These are phyloP conservation scores for Psettodes erumei DNA, from an alignment of 2,113 vertebrate genomes.

Conservation along the genomic window DNA sequence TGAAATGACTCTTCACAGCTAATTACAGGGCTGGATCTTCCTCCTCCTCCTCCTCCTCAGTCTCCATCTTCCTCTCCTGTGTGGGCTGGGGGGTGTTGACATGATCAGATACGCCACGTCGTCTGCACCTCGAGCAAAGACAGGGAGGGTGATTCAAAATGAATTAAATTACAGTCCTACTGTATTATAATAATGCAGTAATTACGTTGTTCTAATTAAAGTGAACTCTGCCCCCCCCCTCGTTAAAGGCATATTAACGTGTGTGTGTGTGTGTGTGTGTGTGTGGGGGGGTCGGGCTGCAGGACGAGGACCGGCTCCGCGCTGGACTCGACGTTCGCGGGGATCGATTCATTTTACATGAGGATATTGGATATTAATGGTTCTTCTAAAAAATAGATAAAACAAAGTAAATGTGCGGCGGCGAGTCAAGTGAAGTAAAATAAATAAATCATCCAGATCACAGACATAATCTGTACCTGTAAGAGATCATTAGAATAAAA, in stretches of 20 bases:
- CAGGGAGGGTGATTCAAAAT: too few species aligned
- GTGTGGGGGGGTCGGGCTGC: too few species aligned
- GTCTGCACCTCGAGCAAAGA: too few species aligned
- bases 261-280: too few species aligned
- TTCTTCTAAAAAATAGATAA: not conserved
- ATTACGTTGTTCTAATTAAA: constrained; percentile 32
- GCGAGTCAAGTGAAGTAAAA: too few species aligned
- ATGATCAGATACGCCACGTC: not conserved
- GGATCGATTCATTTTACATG: not conserved
- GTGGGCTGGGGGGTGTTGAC: not conserved
- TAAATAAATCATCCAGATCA: too few species aligned
- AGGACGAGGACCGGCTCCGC: not conserved
- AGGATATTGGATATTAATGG: not conserved
- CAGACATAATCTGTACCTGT: not conserved
- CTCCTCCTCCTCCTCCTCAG: not conserved
- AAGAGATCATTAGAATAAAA: not conserved
- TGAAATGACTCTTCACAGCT: constrained; percentile 13
- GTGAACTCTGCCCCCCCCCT: not conserved
- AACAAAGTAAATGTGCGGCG: too few species aligned
- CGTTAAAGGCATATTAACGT: not conserved
- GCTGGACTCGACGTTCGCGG: not conserved
- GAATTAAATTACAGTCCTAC: too few species aligned
- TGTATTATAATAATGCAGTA: too few species aligned
- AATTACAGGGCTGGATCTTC: not conserved
- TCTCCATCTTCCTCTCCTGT: not conserved